Evolutionary conservation across 1,140 invertebrate species (phyloP).

Genomic region (Drosophila repletoides): DNA sequence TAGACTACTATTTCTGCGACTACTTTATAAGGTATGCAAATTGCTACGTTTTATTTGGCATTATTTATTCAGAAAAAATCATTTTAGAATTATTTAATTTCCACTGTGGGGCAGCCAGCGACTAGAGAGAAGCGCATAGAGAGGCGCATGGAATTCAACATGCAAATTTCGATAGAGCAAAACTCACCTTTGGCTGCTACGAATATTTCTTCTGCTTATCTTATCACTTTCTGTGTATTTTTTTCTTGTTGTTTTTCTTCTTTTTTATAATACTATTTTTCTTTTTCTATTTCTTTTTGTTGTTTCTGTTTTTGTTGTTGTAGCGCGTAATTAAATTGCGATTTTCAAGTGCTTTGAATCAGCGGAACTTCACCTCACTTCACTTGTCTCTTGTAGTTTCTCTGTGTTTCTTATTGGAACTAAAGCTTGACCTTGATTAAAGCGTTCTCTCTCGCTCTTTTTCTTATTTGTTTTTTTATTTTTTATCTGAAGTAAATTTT

Average conservation of each 20-base stretch:
- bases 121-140: too few species aligned
- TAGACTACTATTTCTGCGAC: too few species aligned
- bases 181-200: constrained; percentile 11
- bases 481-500: constrained; percentile 26
- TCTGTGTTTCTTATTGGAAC: background rate
- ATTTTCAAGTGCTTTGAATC: constrained; percentile 32
- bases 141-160: constrained; percentile 1
- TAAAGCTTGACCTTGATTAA: constrained; percentile 53
- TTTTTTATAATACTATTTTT: background rate
- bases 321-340: constrained; percentile 44
- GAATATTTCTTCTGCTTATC: constrained; percentile 12
- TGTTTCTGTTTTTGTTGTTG: background rate
- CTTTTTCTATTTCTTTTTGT: background rate
- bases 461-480: constrained; percentile 31
- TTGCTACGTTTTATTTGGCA: too few species aligned
- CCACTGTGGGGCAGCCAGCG: too few species aligned
- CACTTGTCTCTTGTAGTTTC: constrained; percentile 1
- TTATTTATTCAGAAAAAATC: too few species aligned
- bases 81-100: too few species aligned
- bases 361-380: constrained; percentile 8
- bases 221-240: constrained; percentile 15
- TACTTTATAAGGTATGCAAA: too few species aligned
- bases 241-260: background rate
- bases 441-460: constrained; percentile 2
- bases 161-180: background rate